Conservation (phyloP, 2,888 invertebrate genomes). For the Chrysopilus asiliformis region DNA sequence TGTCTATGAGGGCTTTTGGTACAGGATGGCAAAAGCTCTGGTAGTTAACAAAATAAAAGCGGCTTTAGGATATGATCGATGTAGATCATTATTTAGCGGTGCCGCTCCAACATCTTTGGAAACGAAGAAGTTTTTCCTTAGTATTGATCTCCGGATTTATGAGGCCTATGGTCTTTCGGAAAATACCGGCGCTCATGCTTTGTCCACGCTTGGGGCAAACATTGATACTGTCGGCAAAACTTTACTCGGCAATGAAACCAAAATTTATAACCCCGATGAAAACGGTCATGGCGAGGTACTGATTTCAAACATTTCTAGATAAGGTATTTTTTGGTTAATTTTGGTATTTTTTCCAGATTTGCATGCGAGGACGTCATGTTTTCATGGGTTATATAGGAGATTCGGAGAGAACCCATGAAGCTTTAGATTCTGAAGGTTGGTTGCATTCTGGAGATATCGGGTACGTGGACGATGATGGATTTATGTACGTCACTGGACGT, state of each 20-base stretch:
- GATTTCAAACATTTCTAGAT: slow-evolving; percentile 24
- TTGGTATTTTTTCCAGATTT: slow-evolving; percentile 39
- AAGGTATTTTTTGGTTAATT: neutral
- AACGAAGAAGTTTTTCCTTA: slow-evolving; percentile 70
- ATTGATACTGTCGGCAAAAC: slow-evolving; percentile 56
- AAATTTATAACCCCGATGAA: slow-evolving; percentile 47
- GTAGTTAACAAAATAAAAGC: slow-evolving; percentile 62
- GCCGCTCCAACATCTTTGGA: slow-evolving; percentile 75
- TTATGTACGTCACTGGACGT: slow-evolving; percentile 59
- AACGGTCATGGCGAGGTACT: slow-evolving; percentile 55
- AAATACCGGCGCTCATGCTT: slow-evolving; percentile 60
- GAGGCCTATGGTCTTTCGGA: slow-evolving; percentile 87
- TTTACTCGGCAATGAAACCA: slow-evolving; percentile 50
- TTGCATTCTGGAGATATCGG: slow-evolving; percentile 81
- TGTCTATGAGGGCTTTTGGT: slow-evolving; percentile 35
- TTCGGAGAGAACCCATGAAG: slow-evolving; percentile 55
- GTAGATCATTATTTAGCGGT: slow-evolving; percentile 52
- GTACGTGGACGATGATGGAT: slow-evolving; percentile 54
- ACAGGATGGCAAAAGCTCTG: slow-evolving; percentile 54
- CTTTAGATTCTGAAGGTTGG: slow-evolving; percentile 68
- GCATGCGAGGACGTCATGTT: slow-evolving; percentile 68
- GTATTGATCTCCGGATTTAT: slow-evolving; percentile 64
- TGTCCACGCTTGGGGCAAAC: slow-evolving; percentile 38
- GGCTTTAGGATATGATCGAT: slow-evolving; percentile 62
- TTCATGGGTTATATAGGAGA: slow-evolving; percentile 79